phyloP scores from a whole-genome alignment of 2,888 invertebrate genomes.

The Sinohyriopsis cumingii region DNA sequence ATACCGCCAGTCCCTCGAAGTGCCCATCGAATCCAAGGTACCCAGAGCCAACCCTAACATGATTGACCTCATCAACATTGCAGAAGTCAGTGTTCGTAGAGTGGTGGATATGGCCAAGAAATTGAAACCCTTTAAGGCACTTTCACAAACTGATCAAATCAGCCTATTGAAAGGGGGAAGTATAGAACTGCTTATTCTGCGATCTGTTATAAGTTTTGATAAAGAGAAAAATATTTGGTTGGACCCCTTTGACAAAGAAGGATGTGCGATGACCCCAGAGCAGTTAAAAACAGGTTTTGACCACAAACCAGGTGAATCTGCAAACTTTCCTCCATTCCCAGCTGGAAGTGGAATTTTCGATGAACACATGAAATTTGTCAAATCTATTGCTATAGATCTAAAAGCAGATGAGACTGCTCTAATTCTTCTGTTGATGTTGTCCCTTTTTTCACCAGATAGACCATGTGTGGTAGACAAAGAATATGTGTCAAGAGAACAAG shows the following conservation, averaged over 20 bases:
- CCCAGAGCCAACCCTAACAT: conserved; percentile 59
- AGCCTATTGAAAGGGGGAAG: conserved; percentile 94
- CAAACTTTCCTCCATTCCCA: neutral
- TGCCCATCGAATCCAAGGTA: conserved; percentile 64
- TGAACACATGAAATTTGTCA: conserved; percentile 71
- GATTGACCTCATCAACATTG: conserved; percentile 71
- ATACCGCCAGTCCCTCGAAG: conserved; percentile 68
- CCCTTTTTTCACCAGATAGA: conserved; percentile 90
- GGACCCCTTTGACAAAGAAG: conserved; percentile 71
- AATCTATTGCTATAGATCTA: conserved; percentile 83
- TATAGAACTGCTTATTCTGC: conserved; percentile 95
- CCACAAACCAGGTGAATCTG: conserved; percentile 70
- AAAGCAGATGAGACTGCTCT: conserved; percentile 92
- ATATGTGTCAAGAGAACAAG: conserved; percentile 69
- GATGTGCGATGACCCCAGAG: conserved; percentile 86
- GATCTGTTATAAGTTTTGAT: conserved; percentile 95
- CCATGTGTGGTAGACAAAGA: conserved; percentile 77
- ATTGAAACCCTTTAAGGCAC: conserved; percentile 86
- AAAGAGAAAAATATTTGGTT: conserved; percentile 92
- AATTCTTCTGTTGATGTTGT: conserved; percentile 91
- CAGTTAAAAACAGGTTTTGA: conserved; percentile 85
- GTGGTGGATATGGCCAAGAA: conserved; percentile 79
- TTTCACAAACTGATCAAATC: conserved; percentile 96
- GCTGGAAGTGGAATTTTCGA: conserved; percentile 67
- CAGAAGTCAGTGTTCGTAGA: conserved; percentile 80